Evolutionary conservation across 1,140 invertebrate genomes (phyloP).

Genomic region (Trachymyrmex cornetzi): DNA sequence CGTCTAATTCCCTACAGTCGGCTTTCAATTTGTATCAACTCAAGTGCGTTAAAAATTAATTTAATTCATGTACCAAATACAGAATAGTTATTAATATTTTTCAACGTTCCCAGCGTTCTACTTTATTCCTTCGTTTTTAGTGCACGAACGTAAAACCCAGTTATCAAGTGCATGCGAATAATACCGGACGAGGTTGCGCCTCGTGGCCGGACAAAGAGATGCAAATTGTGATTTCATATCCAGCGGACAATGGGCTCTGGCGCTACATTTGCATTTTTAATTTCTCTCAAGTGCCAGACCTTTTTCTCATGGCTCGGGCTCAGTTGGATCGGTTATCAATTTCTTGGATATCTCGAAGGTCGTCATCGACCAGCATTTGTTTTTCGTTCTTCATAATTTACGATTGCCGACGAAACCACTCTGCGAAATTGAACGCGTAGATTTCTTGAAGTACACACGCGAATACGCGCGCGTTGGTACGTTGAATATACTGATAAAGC

Average conservation of each 20-base stretch:
- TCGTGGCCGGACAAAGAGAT: constrained; percentile 51
- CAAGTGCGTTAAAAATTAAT: constrained; percentile 31
- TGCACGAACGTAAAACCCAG: constrained; percentile 48
- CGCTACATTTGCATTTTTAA: constrained; percentile 57
- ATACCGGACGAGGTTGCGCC: constrained; percentile 52
- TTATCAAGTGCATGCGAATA: constrained; percentile 60
- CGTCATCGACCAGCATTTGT: constrained; percentile 56
- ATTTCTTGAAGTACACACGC: constrained; percentile 53
- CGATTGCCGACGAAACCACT: constrained; percentile 59
- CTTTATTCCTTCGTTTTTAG: constrained; percentile 52
- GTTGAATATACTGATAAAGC: neutral
- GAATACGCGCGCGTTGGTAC: neutral
- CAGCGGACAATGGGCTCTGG: constrained; percentile 48
- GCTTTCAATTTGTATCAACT: neutral
- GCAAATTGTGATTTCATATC: constrained; percentile 61
- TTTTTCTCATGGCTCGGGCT: constrained; percentile 89
- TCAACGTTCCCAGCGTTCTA: constrained; percentile 8
- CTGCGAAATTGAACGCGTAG: constrained; percentile 72
- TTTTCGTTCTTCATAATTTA: constrained; percentile 65
- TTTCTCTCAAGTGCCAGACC: constrained; percentile 90
- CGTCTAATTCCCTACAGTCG: neutral
- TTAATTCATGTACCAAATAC: constrained; percentile 17
- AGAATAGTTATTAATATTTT: constrained; percentile 52
- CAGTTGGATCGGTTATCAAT: constrained; percentile 84
- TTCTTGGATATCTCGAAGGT: constrained; percentile 4